Evolutionary conservation across 1,140 invertebrate species (phyloP).

Genomic region (Hycleus cichorii): DNA sequence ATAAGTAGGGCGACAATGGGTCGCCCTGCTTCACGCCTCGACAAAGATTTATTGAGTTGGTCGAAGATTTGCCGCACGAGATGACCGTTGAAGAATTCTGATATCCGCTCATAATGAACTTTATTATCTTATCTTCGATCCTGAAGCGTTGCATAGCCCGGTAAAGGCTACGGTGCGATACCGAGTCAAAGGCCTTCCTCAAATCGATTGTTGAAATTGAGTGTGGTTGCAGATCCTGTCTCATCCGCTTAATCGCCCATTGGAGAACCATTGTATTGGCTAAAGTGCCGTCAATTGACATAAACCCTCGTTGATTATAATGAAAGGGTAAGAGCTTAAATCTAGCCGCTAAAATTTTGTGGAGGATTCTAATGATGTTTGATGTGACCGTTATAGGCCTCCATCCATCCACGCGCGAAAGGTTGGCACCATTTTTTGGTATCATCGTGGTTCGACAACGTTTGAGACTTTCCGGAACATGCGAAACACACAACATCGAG

Average conservation of each 20-base stretch:
- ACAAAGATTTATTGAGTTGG: too few relatives aligned
- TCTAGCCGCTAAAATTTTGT: not conserved
- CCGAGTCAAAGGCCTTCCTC: not conserved
- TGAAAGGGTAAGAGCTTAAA: not conserved
- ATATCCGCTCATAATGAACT: too few relatives aligned
- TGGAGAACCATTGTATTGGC: not conserved
- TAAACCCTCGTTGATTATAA: conserved; percentile 1
- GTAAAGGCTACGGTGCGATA: too few relatives aligned
- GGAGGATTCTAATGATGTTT: not conserved
- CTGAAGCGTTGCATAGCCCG: too few relatives aligned
- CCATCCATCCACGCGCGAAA: not conserved
- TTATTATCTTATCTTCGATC: too few relatives aligned
- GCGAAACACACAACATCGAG: too few relatives aligned
- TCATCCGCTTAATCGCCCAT: not conserved
- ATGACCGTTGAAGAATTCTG: too few relatives aligned
- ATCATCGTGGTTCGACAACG: not conserved
- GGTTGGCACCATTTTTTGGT: not conserved
- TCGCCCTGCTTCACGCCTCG: too few relatives aligned
- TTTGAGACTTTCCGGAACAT: too few relatives aligned
- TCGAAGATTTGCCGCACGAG: too few relatives aligned
- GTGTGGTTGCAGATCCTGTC: not conserved
- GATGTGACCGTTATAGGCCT: not conserved
- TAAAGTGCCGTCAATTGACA: not conserved
- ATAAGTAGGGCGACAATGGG: too few relatives aligned
- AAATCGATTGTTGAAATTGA: not conserved